A percentile compares a stretch with the other conserved stretches of the same genome.
Conservation (phyloP, 92 coral and sea anemone species). For the Virgularia gustaviana region DNA sequence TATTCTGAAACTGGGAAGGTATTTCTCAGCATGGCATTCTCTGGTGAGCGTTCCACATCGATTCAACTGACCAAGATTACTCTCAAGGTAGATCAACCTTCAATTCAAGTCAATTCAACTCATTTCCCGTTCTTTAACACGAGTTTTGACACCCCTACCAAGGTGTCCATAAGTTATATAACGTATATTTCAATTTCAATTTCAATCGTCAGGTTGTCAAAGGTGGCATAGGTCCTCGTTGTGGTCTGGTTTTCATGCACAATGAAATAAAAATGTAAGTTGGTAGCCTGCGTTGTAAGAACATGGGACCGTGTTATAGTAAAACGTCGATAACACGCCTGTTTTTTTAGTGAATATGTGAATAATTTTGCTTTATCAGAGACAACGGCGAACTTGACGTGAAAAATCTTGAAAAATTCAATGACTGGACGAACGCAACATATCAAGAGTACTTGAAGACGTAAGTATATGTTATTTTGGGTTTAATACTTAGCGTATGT, state of each 20-base stretch:
- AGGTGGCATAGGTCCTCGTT: conserved; percentile 89
- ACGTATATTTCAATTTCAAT: not conserved
- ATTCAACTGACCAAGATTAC: conserved; percentile 78
- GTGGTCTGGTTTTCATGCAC: conserved; percentile 82
- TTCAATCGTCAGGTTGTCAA: conserved; percentile 62
- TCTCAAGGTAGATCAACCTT: conserved; percentile 57
- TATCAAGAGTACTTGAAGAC: conserved; percentile 61
- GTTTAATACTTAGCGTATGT: too few species aligned
- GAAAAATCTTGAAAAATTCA: conserved; percentile 67
- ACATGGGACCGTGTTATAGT: too few species aligned
- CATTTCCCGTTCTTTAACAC: not conserved
- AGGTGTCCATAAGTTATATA: too few species aligned
- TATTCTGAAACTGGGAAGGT: conserved; percentile 83
- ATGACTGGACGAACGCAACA: conserved; percentile 76
- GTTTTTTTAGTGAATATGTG: too few species aligned
- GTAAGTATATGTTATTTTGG: too few species aligned
- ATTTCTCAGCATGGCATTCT: conserved; percentile 74
- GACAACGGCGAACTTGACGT: conserved; percentile 49
- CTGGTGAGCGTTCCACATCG: conserved; percentile 74
- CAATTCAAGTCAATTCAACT: not conserved
- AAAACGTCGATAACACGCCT: too few species aligned
- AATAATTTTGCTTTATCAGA: not conserved
- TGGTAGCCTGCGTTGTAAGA: too few species aligned
- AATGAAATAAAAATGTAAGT: conserved; percentile 74
- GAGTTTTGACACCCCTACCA: not conserved